A percentile compares a stretch with the other conserved stretches of the same genome.
Evolutionary conservation across 1,140 invertebrate genomes (phyloP).

Genomic region (Heterodera carotae): DNA sequence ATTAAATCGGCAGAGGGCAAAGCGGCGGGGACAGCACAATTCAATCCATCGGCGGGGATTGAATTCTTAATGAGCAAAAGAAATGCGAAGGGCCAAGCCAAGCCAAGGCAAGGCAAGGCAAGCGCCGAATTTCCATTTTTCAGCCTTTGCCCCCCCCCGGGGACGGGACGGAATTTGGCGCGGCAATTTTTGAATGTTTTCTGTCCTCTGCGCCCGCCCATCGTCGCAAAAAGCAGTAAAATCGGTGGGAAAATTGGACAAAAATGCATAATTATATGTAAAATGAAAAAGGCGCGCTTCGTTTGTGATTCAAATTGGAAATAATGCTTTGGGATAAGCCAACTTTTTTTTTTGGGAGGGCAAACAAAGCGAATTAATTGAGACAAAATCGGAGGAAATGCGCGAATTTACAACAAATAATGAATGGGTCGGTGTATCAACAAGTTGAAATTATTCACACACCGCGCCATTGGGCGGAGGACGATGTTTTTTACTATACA

Average conservation of each 20-base stretch:
- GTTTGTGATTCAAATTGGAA: no score
- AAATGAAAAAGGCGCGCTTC: no score
- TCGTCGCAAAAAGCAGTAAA: no score
- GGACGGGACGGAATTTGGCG: not conserved
- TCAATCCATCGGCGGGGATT: slow-evolving; percentile 1
- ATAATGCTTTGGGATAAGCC: no score
- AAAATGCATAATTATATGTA: no score
- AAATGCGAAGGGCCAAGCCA: not conserved
- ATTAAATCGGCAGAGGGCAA: slow-evolving; percentile 9
- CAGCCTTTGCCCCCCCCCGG: not conserved
- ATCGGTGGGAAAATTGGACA: no score
- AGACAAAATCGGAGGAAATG: not conserved
- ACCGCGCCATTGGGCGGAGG: no score
- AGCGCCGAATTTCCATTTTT: slow-evolving; percentile 9
- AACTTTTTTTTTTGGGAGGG: slow-evolving; percentile 3
- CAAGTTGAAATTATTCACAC: no score
- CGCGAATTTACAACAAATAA: no score
- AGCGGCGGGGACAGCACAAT: slow-evolving; percentile 3
- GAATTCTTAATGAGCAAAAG: slow-evolving; percentile 12
- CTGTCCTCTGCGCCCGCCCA: not conserved
- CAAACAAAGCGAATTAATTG: not conserved
- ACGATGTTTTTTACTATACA: no score
- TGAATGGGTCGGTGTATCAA: no score
- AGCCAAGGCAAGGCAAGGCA: not conserved
- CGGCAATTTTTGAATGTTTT: slow-evolving; percentile 4